Base-by-base conservation (phyloP, 2,113 vertebrate species). In the Sylvia atricapilla region DNA sequence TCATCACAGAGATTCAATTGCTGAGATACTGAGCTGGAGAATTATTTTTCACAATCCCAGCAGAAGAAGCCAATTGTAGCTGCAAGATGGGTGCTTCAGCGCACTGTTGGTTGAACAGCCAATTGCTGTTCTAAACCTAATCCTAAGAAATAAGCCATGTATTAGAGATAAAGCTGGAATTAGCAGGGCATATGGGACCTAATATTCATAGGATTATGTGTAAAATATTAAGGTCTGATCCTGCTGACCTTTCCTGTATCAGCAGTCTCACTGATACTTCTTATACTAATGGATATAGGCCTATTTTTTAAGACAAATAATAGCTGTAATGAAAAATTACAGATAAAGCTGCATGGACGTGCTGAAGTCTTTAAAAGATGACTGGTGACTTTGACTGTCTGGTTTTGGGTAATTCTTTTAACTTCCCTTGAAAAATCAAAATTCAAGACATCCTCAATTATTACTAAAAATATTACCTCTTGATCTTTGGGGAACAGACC, bases 161-260 rank as follows among this genome's bases (percentile, higher is more conserved):
- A 73, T 91, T 84, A 94, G 64, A 90, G 93, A 89, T 89, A 82
- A 93, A 91, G 44, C 33, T 78, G 69, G 86, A 96, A 92, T 92
- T 94, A 94, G 66, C 22, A 56, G 60, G 83, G n/a, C 91, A 94
- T 94, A 89, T 92, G 93, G 77, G 39, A 94, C 66, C 66, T 92
- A 92, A 92, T 56, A 94, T 59, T 92, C 35, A 79, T 47, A 78
- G 89, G 91, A 94, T 96, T 95, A 84, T 52, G 74, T n/a, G 39
- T 70, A 60, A 86, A 90, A 84, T 94, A 81, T 37, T 92, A 87
- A 84, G 89, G 69, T 72, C 84, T 88, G 72, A 81, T 84, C 55
- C 21, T 78, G 33, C 27, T 67, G 59, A 78, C 76, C 68, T 84
- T 90, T 77, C 24, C 35, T 41, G 1, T 84, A 72, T 86, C 50